Conservation (phyloP, 2,888 invertebrate genomes). For the Drosophila trichaetosa region DNA sequence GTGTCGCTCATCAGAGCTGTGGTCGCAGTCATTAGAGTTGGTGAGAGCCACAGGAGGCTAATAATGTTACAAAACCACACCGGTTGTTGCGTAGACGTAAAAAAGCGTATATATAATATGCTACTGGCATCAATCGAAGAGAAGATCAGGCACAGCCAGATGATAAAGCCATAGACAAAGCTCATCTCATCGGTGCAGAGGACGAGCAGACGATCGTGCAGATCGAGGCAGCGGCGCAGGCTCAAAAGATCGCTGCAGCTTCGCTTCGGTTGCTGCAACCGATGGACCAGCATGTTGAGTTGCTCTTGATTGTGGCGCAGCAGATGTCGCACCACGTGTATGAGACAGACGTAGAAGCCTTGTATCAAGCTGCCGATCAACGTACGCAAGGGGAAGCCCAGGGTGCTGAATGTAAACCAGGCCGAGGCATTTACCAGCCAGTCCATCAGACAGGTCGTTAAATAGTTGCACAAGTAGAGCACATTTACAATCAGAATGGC, state of each 20-base stretch:
- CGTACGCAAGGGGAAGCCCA: slow-evolving; percentile 58
- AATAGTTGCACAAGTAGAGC: slow-evolving; percentile 50
- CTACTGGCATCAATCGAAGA: slow-evolving; percentile 61
- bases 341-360: slow-evolving; percentile 60
- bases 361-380: slow-evolving; percentile 55
- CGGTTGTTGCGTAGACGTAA: slow-evolving; percentile 22
- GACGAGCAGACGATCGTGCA: slow-evolving; percentile 64
- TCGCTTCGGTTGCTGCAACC: slow-evolving; percentile 36
- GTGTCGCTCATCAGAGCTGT: slow-evolving; percentile 60
- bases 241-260: slow-evolving; percentile 27
- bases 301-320: slow-evolving; percentile 48
- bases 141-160: slow-evolving; percentile 55
- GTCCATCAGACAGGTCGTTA: slow-evolving; percentile 21
- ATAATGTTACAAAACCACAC: slow-evolving; percentile 1
- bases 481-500: slow-evolving; percentile 41
- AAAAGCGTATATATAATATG: slow-evolving; percentile 52
- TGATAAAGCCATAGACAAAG: slow-evolving; percentile 69
- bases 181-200: slow-evolving; percentile 70
- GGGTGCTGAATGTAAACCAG: slow-evolving; percentile 45
- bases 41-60: slow-evolving; percentile 61
- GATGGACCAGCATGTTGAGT: slow-evolving; percentile 32
- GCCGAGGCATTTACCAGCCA: slow-evolving; percentile 42
- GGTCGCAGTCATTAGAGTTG: slow-evolving; percentile 52
- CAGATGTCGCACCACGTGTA: slow-evolving; percentile 50
- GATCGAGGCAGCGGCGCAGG: slow-evolving; percentile 58